Conservation (phyloP, 2,888 invertebrate genomes). For the Drosophila paramelanica region DNA sequence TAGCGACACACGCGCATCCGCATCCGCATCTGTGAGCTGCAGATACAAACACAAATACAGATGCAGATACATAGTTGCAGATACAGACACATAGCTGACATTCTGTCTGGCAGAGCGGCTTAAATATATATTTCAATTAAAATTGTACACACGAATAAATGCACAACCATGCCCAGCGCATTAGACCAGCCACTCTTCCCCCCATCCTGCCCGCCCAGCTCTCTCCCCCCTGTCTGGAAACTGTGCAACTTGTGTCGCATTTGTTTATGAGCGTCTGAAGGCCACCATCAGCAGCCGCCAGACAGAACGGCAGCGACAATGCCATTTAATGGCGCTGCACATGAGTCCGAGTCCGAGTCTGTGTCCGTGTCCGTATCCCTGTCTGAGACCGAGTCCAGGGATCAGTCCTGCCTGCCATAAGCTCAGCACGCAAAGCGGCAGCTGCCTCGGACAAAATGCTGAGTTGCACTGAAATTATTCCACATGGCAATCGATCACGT, state of each 20-base stretch:
- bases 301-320: conserved; percentile 46
- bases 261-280: conserved; percentile 76
- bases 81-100: conserved; percentile 48
- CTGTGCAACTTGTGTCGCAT: conserved; percentile 51
- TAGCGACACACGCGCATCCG: conserved; percentile 67
- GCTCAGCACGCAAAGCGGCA: conserved; percentile 27
- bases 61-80: conserved; percentile 33
- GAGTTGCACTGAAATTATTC: conserved; percentile 3
- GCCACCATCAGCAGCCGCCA: conserved; percentile 53
- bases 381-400: conserved; percentile 14
- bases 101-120: conserved; percentile 45
- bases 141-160: conserved; percentile 79
- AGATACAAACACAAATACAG: conserved; percentile 23
- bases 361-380: conserved; percentile 3
- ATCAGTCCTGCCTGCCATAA: conserved; percentile 23
- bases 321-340: conserved; percentile 49
- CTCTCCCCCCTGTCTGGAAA: conserved; percentile 19
- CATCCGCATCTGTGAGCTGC: conserved; percentile 18
- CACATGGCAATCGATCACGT: conserved; percentile 3
- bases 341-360: conserved; percentile 16
- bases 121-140: conserved; percentile 79
- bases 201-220: not conserved
- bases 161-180: conserved; percentile 72
- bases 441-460: conserved; percentile 14
- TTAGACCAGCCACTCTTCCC: conserved; percentile 41